These are phyloP conservation scores for Tenthredo notha DNA, from an alignment of 2,888 invertebrate genomes.

Conservation along the genomic window DNA sequence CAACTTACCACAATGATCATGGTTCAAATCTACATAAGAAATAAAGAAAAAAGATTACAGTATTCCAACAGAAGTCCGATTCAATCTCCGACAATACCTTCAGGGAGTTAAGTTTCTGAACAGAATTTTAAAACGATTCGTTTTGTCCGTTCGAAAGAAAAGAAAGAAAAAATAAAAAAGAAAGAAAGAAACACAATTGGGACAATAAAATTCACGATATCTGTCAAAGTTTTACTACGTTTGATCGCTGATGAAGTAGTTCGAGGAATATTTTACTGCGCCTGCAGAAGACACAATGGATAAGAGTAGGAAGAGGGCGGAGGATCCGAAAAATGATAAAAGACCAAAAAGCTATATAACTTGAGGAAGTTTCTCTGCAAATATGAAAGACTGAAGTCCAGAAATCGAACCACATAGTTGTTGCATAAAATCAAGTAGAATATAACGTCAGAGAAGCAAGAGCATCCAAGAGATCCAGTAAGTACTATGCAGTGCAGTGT, in stretches of 20 bases:
- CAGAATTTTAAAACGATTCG: background rate
- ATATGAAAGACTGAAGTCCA: background rate
- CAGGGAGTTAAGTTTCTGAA: background rate
- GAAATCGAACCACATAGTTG: background rate
- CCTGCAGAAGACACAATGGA: background rate
- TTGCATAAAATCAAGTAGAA: background rate
- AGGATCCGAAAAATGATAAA: background rate
- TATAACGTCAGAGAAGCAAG: background rate
- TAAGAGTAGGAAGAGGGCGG: background rate
- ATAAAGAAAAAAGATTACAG: background rate
- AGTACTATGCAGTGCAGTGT: background rate
- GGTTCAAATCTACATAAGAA: too few species aligned
- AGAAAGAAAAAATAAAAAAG: background rate
- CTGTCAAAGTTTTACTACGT: background rate
- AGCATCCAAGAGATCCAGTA: background rate
- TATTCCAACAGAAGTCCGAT: background rate
- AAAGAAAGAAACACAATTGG: background rate
- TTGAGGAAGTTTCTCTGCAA: background rate
- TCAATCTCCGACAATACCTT: background rate
- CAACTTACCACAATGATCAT: background rate
- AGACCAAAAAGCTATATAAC: background rate
- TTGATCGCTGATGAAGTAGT: constrained; percentile 11
- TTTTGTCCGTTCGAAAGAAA: background rate
- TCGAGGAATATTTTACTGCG: constrained; percentile 1
- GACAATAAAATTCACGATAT: constrained; percentile 5